Evolutionary conservation across 2,797 vertebrate genomes (phyloP), one percentile per base, ranked within the genome.

Genomic region (Merluccius polli): DNA sequence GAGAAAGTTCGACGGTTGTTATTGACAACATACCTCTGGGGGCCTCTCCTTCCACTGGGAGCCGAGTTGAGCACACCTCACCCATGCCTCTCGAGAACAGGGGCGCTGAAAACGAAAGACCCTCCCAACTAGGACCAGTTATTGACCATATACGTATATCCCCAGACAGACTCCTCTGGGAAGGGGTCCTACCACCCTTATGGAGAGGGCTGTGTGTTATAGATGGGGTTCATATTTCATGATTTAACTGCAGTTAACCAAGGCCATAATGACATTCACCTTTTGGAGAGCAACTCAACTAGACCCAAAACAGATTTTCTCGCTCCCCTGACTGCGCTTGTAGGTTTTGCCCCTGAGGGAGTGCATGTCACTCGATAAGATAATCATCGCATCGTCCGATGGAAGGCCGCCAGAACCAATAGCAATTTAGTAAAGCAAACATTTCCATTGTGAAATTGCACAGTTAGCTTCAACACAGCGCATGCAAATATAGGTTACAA

Each of bases 1-100:
- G 91, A 93, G 92, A 94, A 94, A 86, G 87, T 86, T 89, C 72
- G 82, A 27, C 33, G 36, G 73, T 83, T 91, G 88, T 89, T 89
- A 92, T 89, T 87, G 80, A 89, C 82, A 82, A 72, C 31, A 24
- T 79, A 80, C 85, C 83, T 86, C 77, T 77, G 79, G 89, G 88
- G 88, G 78, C 86, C 77, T 87, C 76, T 84, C 52, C 52, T n/a
- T 84, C 78, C 21, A 32, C 33, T 48, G 78, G 82, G 71, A 85
- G 73, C 52, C 52, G 6, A 59, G 65, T 18, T 79, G 72, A 79
- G 78, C 87, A 85, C 70, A 48, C 83, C 84, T 80, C 83, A 18
- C 80, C 85, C 77, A 85, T 2, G 52, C 52, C 52, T 59, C 52
- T 59, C 52, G 44, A 48, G 44, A 48, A 3, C 15, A 48, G 41